These are phyloP conservation scores for Spheniscus humboldti DNA, from an alignment of 2,797 vertebrate genomes.

Conservation along the genomic window DNA sequence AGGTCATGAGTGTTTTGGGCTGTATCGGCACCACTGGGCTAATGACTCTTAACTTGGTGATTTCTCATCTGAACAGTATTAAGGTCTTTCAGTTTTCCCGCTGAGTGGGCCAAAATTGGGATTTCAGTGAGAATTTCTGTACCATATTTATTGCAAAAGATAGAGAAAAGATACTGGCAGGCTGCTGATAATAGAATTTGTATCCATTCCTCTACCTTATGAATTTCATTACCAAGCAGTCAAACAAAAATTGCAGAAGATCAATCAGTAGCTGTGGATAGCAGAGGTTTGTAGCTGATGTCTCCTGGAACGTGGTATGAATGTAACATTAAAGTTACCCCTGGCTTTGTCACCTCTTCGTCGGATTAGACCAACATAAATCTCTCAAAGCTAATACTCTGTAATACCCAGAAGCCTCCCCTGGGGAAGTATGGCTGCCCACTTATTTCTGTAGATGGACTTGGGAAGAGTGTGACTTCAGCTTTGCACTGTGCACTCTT, in stretches of 20 bases:
- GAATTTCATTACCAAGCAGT: background rate
- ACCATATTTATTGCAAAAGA: background rate
- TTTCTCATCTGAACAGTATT: background rate
- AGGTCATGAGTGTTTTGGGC: background rate
- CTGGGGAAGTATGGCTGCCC: background rate
- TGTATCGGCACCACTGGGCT: background rate
- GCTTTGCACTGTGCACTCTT: background rate
- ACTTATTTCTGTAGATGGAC: background rate
- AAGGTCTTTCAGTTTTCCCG: background rate
- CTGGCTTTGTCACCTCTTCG: background rate
- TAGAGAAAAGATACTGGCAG: background rate
- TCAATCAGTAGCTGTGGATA: background rate
- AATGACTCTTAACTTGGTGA: background rate
- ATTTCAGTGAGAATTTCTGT: background rate
- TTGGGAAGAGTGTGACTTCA: background rate
- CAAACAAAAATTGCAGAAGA: background rate
- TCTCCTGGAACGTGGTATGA: background rate
- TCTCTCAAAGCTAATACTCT: background rate
- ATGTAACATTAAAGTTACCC: background rate
- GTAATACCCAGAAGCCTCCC: background rate
- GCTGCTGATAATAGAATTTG: background rate
- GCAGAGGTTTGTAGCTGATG: background rate
- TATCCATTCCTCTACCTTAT: background rate
- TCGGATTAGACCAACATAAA: background rate
- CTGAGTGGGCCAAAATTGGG: background rate